Conservation (phyloP, 2,888 invertebrate species). For the Dicranocentrus wangi region DNA sequence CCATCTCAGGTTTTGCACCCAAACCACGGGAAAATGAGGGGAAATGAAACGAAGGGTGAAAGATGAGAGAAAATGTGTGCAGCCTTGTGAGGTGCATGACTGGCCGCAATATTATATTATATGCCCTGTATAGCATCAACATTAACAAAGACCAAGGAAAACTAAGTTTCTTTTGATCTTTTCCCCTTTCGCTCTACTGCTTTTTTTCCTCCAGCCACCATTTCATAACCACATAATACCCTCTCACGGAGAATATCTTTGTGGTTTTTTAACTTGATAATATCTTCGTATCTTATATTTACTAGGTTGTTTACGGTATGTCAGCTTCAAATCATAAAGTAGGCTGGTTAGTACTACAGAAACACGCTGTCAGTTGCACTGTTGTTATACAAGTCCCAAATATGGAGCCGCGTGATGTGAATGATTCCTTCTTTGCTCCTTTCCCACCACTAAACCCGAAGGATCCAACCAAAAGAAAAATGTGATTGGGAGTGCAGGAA, state of each 20-base stretch:
- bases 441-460: no score
- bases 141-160: constrained; percentile 34
- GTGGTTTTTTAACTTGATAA: constrained; percentile 26
- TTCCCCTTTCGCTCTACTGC: not conserved
- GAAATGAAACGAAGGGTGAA: constrained; percentile 27
- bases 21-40: not conserved
- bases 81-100: constrained; percentile 24
- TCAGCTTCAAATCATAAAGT: constrained; percentile 51
- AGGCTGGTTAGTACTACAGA: constrained; percentile 22
- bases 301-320: constrained; percentile 40
- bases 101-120: constrained; percentile 40
- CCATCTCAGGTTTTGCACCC: constrained; percentile 21
- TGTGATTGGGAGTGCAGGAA: constrained; percentile 20
- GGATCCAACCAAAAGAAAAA: constrained; percentile 16
- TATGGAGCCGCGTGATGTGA: no score
- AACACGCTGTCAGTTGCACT: constrained; percentile 11
- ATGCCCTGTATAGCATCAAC: constrained; percentile 34
- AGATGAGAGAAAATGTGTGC: not conserved
- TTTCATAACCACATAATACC: not conserved
- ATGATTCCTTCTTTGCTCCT: no score
- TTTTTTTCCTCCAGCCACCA: not conserved
- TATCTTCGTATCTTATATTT: constrained; percentile 34
- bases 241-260: not conserved
- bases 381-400: no score
- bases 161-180: constrained; percentile 37